These are phyloP conservation scores for Pao palembangensis DNA, from an alignment of 2,113 vertebrate genomes.

Conservation along the genomic window DNA sequence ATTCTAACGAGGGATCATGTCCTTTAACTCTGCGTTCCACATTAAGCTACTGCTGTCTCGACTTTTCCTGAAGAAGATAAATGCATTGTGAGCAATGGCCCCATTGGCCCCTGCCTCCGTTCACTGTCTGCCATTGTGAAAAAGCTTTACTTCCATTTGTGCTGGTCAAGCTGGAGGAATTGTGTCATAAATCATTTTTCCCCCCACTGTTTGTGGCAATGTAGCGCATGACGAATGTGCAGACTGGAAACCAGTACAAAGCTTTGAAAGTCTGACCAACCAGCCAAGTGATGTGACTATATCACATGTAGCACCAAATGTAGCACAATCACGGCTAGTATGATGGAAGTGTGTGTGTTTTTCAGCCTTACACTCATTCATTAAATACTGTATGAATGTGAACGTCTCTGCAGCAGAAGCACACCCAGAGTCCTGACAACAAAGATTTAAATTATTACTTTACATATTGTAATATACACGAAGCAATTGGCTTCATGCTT, in stretches of 20 bases:
- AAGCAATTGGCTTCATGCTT: no score
- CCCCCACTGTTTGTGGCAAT: neutral
- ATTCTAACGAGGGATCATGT: neutral
- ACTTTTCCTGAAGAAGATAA: constrained; percentile 27
- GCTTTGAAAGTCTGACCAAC: no score
- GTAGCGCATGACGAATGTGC: constrained; percentile 16
- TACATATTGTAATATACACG: no score
- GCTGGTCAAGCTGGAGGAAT: constrained; percentile 6
- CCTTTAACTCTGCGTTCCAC: constrained; percentile 6
- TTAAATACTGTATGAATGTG: no score
- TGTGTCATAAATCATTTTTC: constrained; percentile 31
- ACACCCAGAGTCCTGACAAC: no score
- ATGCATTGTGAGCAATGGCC: constrained; percentile 17
- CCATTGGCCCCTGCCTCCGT: constrained; percentile 13
- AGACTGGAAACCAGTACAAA: neutral
- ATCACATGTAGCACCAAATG: no score
- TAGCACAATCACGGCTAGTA: no score
- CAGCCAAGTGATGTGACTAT: no score
- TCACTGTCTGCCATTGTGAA: constrained; percentile 16
- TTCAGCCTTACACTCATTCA: no score
- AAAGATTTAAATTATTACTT: no score
- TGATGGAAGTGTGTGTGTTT: no score
- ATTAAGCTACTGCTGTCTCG: constrained; percentile 1
- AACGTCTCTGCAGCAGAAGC: no score
- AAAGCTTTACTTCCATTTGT: constrained; percentile 21